phyloP scores from a whole-genome alignment of 2,113 vertebrate species.

The Sciurus niger region DNA sequence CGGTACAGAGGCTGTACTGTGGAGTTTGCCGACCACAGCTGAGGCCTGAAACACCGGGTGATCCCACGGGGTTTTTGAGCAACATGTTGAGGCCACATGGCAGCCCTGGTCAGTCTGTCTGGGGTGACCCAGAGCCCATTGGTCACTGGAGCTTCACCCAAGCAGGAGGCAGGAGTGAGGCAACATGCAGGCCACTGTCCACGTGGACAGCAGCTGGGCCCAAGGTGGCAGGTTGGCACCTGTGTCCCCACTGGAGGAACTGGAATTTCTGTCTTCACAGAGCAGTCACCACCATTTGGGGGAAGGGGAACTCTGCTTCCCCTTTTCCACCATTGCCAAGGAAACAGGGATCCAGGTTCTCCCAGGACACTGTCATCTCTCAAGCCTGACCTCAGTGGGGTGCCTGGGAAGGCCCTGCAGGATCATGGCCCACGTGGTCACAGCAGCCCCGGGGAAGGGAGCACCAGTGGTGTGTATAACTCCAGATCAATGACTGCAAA shows the following conservation, averaged over 20 bases:
- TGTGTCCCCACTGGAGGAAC: neutral
- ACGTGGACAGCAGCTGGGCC: too few relatives aligned
- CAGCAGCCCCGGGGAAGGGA: neutral
- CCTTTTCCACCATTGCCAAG: conserved; percentile 74
- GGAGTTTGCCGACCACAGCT: neutral
- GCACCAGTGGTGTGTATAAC: neutral
- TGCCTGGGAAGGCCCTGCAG: neutral
- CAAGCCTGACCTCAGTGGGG: conserved; percentile 77
- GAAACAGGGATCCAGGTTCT: conserved; percentile 85
- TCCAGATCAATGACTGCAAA: too few relatives aligned
- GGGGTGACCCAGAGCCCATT: neutral
- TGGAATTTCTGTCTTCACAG: conserved; percentile 84
- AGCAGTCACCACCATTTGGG: conserved; percentile 77
- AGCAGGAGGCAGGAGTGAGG: neutral
- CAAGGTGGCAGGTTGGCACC: neutral
- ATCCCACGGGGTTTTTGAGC: neutral
- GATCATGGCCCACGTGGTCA: neutral
- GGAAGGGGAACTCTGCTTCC: conserved; percentile 73
- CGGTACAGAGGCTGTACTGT: neutral
- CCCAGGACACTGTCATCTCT: conserved; percentile 75
- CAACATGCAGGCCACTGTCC: too few relatives aligned
- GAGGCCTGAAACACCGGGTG: neutral
- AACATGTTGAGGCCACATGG: neutral
- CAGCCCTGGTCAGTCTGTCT: neutral
- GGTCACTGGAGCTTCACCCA: neutral